Evolutionary conservation across 2,797 vertebrate genomes (phyloP), one percentile per base, ranked within the genome.

Genomic region (Falco concolor): DNA sequence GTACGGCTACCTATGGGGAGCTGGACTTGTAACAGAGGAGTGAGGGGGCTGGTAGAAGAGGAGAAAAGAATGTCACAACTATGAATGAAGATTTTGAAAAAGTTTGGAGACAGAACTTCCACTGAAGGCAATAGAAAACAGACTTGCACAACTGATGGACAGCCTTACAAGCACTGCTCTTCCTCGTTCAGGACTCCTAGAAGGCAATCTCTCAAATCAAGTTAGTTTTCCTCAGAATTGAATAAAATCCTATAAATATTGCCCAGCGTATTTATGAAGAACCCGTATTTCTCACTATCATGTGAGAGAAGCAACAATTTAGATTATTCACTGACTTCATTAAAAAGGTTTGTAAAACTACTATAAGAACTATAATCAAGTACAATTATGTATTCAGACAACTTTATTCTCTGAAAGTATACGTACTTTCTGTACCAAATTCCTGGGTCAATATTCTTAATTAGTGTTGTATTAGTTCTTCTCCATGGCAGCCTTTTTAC

Each of bases 401-500:
- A 76, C 36, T 81, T 70, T 76, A 76, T 70, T 81, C 89, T 88
- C 73, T 90, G 76, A 90, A 79, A 88, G 76, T 52, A 86, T 57
- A 54, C 6, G 24, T 59, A 86, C 36, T 60, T 90, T 93, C 82
- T 90, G 83, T 87, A 93, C 27, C 28, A 64, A 90, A 77, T 67
- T 77, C 54, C 82, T 84, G 50, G 34, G 83, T 90, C 91, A 91
- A 93, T 94, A 84, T 73, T 92, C 54, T 84, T 93, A 94, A 95
- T 93, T 95, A 96, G 76, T 54, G 38, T 44, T 44, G 12, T 17
- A 85, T 73, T 93, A 89, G 64, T 89, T 93, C 59, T 88, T 85
- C 52, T 76, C 67, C 20, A 61, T n/a, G 14, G n/a, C 28, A 84
- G 57, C 9, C 30, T 84, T 92, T 90, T 54, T n/a, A 64, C 7